Evolutionary conservation across 2,888 invertebrate species (phyloP), one percentile per base, ranked within the genome.

Genomic region (Tanytarsus gracilentus): DNA sequence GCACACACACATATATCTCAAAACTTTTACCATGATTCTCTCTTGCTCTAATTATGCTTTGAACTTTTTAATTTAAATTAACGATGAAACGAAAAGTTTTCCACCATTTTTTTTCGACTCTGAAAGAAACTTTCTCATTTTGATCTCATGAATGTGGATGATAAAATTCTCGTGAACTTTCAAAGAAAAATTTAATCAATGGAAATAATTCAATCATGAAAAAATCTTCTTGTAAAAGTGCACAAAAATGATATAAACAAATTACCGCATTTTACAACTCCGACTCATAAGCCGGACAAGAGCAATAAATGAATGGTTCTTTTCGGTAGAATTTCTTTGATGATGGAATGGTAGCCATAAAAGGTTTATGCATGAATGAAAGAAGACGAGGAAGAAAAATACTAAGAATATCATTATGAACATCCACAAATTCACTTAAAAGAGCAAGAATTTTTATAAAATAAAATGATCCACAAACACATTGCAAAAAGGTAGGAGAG

Each of bases 221-320:
- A 3, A 33, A n/a, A 33, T 33, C n/a, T 33, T 4, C n/a, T 2
- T 33, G n/a, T 9, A 33, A 33, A 4, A 8, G 9, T 23, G 23
- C 23, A 44, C 11, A 23, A 18, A 18, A 44, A 18, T 23, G 44
- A 44, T 44, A n/a, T n/a, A 44, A 44, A 44, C 44, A 44, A 44
- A 44, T 44, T 23, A 44, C 44, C 44, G 9, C 44, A 44, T 23
- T 44, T 44, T 44, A 44, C 44, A 44, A 11, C 44, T n/a, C n/a
- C n/a, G n/a, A n/a, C n/a, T n/a, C n/a, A 18, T 44, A 44, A 44
- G 44, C 29, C 51, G 51, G 51, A 51, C 21, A 51, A 30, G 51
- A 51, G 21, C 30, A 29, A 51, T 51, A 51, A 51, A 51, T 50
- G 30, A 16, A 14, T 16, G 21, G 50, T 21, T 11, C 14, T n/a